Percentiles rank a stretch among this genome's conserved stretches.
These are phyloP conservation scores for Cygnus atratus DNA, from an alignment of 2,113 vertebrate genomes.

Conservation along the genomic window DNA sequence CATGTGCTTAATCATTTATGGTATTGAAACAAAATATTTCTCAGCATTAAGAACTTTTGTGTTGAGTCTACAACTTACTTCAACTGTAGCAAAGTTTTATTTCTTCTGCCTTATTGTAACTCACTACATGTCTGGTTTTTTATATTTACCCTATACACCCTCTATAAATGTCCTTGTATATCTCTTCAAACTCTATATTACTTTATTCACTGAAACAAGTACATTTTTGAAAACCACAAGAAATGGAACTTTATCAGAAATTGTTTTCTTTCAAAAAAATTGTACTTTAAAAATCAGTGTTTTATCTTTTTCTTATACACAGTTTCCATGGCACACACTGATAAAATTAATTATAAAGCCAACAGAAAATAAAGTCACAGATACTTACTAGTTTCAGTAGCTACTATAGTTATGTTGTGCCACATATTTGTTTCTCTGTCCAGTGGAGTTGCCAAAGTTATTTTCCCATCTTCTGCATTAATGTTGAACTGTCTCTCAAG, in stretches of 20 bases:
- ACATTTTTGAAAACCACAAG: not conserved
- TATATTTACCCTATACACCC: not conserved
- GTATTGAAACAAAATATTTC: not conserved
- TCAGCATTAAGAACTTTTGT: not conserved
- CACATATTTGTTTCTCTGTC: constrained; percentile 93
- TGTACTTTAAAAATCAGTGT: not conserved
- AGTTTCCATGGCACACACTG: not conserved
- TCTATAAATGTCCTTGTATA: not conserved
- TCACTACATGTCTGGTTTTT: not conserved
- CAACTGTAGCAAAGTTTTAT: not conserved
- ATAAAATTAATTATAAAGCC: not conserved
- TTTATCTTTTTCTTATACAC: not conserved
- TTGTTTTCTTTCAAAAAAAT: not conserved
- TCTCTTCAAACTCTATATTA: not conserved
- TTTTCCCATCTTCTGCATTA: constrained; percentile 93
- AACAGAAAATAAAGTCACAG: not conserved
- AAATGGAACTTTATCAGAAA: not conserved
- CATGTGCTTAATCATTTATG: not conserved
- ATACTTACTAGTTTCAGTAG: constrained; percentile 95
- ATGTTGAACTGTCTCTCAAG: constrained; percentile 98
- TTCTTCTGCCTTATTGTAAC: not conserved
- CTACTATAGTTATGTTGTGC: constrained; percentile 98
- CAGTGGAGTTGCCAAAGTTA: constrained; percentile 92
- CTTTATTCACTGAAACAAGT: not conserved
- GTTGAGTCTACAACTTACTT: not conserved